Base-by-base conservation (phyloP, 2,888 invertebrate species). In the Belgica antarctica region DNA sequence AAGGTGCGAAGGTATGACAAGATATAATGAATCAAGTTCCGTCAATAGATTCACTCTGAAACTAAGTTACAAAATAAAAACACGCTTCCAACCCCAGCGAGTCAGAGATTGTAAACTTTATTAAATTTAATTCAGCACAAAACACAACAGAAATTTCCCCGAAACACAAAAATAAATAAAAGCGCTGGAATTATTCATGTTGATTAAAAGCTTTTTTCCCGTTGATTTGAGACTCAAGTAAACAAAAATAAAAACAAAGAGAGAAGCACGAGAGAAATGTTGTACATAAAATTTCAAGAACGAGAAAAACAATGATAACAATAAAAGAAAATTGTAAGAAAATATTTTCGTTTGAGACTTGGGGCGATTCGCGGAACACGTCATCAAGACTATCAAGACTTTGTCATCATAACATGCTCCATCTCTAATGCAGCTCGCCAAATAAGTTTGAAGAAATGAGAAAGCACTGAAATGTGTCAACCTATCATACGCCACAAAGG, bases 301-400 rank as follows among this genome's bases (percentile, higher is more conserved):
- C 19, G 12, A 31, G 41, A 17, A 52, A 52, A 52, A 52, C 52
- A 52, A 52, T 52, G 52, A 52, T 52, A 52, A 52, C 52, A 52
- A 52, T 52, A 52, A 52, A 52, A 52, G 52, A 52, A 52, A 52
- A 52, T 17, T 52, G 52, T 52, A 52, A 52, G 52, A 52, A 52
- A 52, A 17, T 22, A 52, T 17, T 52, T 52, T 52, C 12, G 5
- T 52, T 17, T 52, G 10, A n/a, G n/a, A n/a, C n/a, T n/a, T n/a
- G n/a, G n/a, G n/a, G n/a, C n/a, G n/a, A n/a, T n/a, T n/a, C n/a
- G n/a, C n/a, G n/a, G n/a, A n/a, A n/a, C n/a, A n/a, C n/a, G n/a
- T n/a, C n/a, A n/a, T n/a, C n/a, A n/a, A n/a, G n/a, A n/a, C n/a
- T n/a, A n/a, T n/a, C 15, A 5, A 46, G 8, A 46, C 15, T 46